Conservation (phyloP, 2,113 vertebrate genomes). For the Eurystomus gularis region DNA sequence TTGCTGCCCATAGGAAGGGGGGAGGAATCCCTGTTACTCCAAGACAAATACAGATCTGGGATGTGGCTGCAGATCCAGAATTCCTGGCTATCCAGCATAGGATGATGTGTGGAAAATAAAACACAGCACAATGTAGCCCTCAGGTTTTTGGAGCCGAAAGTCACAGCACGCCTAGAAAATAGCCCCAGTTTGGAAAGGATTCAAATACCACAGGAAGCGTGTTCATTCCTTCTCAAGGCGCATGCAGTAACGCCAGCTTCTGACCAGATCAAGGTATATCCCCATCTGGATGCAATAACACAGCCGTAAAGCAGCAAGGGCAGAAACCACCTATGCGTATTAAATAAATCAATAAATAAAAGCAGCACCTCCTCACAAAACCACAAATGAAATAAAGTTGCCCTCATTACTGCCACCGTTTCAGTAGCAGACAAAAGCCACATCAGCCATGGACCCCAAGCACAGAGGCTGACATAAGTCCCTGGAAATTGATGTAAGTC, state of each 20-base stretch:
- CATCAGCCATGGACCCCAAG: not conserved
- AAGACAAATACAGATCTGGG: slow-evolving; percentile 61
- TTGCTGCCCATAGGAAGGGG: slow-evolving; percentile 47
- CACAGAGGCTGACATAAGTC: not conserved
- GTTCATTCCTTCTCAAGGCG: slow-evolving; percentile 27
- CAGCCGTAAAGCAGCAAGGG: not conserved
- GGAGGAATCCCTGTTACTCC: slow-evolving; percentile 43
- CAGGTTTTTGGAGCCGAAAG: slow-evolving; percentile 41
- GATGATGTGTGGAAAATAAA: slow-evolving; percentile 61
- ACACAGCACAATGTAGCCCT: slow-evolving; percentile 27
- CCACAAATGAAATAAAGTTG: slow-evolving; percentile 1
- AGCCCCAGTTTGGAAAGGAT: slow-evolving; percentile 28
- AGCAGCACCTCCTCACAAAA: not conserved
- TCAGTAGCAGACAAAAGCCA: not conserved
- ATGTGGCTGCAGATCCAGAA: slow-evolving; percentile 50
- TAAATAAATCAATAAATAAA: slow-evolving; percentile 19
- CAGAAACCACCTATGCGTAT: not conserved
- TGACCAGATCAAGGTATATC: slow-evolving; percentile 50
- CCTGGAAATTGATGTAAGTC: not conserved
- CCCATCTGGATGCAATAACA: slow-evolving; percentile 48
- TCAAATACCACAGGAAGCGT: slow-evolving; percentile 39
- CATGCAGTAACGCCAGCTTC: slow-evolving; percentile 2
- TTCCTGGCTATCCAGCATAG: slow-evolving; percentile 27
- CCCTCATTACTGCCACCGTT: not conserved
- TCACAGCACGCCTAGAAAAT: slow-evolving; percentile 53